Evolutionary conservation across 1,140 invertebrate species (phyloP), one percentile per base, ranked within the genome.

Genomic region (Drosophila equinoxialis): DNA sequence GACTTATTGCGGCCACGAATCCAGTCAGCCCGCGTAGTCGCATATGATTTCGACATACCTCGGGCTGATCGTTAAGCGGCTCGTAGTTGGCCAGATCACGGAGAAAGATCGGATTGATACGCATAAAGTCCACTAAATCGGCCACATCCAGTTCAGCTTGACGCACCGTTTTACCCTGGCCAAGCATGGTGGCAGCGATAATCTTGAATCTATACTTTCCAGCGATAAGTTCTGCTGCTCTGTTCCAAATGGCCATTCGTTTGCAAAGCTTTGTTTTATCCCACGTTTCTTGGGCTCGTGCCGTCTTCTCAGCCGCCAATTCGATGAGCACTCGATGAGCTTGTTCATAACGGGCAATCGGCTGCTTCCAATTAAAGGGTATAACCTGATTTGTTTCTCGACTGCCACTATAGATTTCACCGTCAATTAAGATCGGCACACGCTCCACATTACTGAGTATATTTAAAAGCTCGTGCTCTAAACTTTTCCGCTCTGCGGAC

Each of bases 111-210:
- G 97, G 95, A 93, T 99, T 98, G 73, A 99, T 97, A 30, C 96
- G 93, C 76, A 99, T 96, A 92, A 99, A 99, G 92, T 99, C 99
- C 60, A 98, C 96, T 7, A 99, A 93, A 93, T 99, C 99, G 42
- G 96, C 97, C 13, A 98, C 96, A 93, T 99, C 99, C 70, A 99
- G 99, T 93, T 99, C 99, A 4, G 98, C 99, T 93, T 99, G 98
- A 17, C 98, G 95, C 0, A 96, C 95, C 17, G 97, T 99, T 92
- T 99, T 99, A 0, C 95, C 96, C 93, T 99, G 98, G 0, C 99
- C 99, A 6, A 99, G 93, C 98, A 99, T 99, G 0, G 98, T 99
- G 2, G 98, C 94, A 4, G 98, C 98, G 89, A 99, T 97, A 26
- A 99, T 93, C 26, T 96, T 94, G 86, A 96, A 96, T 62, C 98